Percentiles rank a stretch among this genome's conserved stretches.
These are phyloP conservation scores for Drosophila teissieri DNA, from an alignment of 1,140 invertebrate species.

Conservation along the genomic window DNA sequence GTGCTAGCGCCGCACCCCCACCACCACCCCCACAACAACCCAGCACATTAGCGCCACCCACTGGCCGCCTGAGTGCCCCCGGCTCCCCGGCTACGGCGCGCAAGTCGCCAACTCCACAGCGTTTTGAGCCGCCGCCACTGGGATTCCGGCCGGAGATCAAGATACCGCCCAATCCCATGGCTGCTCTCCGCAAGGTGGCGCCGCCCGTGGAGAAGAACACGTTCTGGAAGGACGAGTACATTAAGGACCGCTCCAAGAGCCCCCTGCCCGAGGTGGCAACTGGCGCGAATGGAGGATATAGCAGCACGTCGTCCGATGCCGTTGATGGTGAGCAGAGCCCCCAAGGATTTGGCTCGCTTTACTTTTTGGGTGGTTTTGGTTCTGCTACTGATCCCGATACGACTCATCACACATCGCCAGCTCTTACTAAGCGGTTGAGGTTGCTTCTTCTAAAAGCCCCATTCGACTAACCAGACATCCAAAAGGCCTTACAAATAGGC, in stretches of 20 bases:
- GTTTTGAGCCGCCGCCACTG: constrained; percentile 82
- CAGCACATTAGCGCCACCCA: constrained; percentile 83
- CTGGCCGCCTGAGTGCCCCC: constrained; percentile 72
- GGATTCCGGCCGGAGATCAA: constrained; percentile 88
- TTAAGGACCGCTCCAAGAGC: constrained; percentile 78
- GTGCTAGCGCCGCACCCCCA: constrained; percentile 84
- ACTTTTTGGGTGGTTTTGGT: constrained; percentile 45
- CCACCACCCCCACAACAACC: constrained; percentile 86
- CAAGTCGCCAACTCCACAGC: constrained; percentile 84
- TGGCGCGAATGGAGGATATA: constrained; percentile 4
- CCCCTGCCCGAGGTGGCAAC: constrained; percentile 62
- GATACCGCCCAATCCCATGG: constrained; percentile 89
- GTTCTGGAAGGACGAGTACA: constrained; percentile 84
- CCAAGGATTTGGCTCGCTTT: constrained; percentile 46
- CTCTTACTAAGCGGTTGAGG: constrained; percentile 75
- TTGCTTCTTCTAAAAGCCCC: constrained; percentile 68
- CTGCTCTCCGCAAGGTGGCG: constrained; percentile 85
- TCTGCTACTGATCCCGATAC: constrained; percentile 51
- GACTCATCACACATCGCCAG: constrained; percentile 63
- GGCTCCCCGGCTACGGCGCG: constrained; percentile 83
- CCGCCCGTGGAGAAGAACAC: constrained; percentile 84
- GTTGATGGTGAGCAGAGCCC: constrained; percentile 78
- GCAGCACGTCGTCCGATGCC: constrained; percentile 44
- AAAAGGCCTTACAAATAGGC: constrained; percentile 45
- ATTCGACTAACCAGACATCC: constrained; percentile 61